Percentiles rank a stretch among this genome's conserved stretches.
These are phyloP conservation scores for Automeris io DNA, from an alignment of 2,888 invertebrate genomes.

Conservation along the genomic window DNA sequence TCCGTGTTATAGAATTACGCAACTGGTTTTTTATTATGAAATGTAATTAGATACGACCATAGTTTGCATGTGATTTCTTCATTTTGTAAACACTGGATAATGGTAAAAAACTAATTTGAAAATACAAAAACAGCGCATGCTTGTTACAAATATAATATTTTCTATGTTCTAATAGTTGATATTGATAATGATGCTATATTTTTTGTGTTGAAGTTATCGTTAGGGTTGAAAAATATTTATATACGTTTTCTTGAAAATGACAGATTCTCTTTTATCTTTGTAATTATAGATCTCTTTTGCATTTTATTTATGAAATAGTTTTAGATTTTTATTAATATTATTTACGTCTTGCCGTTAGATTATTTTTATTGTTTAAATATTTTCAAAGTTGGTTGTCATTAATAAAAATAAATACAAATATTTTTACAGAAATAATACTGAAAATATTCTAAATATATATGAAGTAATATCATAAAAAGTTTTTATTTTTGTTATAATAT, in stretches of 20 bases:
- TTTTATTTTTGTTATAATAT: neutral
- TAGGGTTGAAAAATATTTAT: no score
- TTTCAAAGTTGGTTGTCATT: conserved; percentile 4
- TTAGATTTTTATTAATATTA: conserved; percentile 6
- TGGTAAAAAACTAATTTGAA: conserved; percentile 12
- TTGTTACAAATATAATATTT: neutral
- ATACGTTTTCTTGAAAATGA: no score
- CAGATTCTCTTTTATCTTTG: no score
- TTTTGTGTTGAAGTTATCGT: no score
- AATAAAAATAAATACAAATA: neutral
- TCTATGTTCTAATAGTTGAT: neutral
- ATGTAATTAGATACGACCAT: no score
- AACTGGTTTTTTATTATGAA: no score
- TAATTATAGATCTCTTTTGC: conserved; percentile 9
- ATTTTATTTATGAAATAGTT: conserved; percentile 8
- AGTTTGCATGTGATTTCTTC: no score
- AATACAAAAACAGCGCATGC: conserved; percentile 21
- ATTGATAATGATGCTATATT: no score
- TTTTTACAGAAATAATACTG: neutral
- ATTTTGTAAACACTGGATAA: conserved; percentile 18
- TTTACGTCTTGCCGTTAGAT: conserved; percentile 4
- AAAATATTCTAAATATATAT: neutral
- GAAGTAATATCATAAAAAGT: neutral
- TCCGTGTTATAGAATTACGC: no score
- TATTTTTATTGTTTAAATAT: neutral